Evolutionary conservation across 1,140 invertebrate genomes (phyloP).

Genomic region (Bombus superbus): DNA sequence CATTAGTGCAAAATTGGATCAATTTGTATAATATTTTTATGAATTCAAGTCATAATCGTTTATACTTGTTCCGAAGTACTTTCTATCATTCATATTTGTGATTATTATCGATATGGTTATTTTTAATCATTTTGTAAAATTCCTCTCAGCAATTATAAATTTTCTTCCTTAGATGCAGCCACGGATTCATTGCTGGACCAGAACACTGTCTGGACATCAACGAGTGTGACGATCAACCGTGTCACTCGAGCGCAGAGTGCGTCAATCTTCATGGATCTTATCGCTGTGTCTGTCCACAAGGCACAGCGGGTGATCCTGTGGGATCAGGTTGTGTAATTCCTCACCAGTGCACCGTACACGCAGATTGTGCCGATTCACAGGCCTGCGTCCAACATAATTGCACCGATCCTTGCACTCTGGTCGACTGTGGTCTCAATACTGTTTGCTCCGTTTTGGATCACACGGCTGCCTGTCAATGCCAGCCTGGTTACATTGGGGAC

Average conservation of each 20-base stretch:
- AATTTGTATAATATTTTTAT: too few relatives aligned
- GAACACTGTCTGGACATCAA: constrained; percentile 90
- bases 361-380: constrained; percentile 88
- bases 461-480: constrained; percentile 88
- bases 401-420: constrained; percentile 88
- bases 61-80: too few relatives aligned
- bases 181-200: constrained; percentile 87
- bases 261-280: constrained; percentile 91
- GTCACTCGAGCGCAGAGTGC: constrained; percentile 91
- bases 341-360: constrained; percentile 87
- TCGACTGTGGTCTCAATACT: constrained; percentile 89
- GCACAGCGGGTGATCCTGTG: constrained; percentile 91
- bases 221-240: constrained; percentile 91
- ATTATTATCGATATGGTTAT: not conserved
- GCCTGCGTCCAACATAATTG: constrained; percentile 89
- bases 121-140: not conserved
- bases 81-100: not conserved
- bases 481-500: constrained; percentile 91
- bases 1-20: too few relatives aligned
- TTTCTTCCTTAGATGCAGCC: constrained; percentile 84
- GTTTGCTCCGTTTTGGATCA: constrained; percentile 89
- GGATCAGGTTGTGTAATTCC: constrained; percentile 88
- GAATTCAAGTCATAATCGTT: too few relatives aligned
- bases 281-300: constrained; percentile 89
- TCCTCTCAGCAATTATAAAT: not conserved